These are phyloP conservation scores for Perca fluviatilis DNA, from an alignment of 2,113 vertebrate species.

Conservation along the genomic window DNA sequence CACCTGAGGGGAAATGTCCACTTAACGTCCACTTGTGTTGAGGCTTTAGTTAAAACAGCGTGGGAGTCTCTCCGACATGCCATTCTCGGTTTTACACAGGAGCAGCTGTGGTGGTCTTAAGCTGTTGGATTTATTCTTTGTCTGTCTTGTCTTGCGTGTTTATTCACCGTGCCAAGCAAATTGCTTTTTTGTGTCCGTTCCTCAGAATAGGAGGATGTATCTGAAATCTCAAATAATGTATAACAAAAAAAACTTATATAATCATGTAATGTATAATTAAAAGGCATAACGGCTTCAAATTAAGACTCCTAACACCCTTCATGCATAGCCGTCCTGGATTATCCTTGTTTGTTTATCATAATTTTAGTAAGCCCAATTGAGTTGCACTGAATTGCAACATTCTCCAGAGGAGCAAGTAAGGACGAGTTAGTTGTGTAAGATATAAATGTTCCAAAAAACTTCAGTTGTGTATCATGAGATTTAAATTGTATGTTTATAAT, in stretches of 20 bases:
- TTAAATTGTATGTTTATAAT: constrained; percentile 1
- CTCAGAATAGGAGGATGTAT: constrained; percentile 15
- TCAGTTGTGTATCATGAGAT: neutral
- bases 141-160: neutral
- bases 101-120: constrained; percentile 10
- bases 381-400: constrained; percentile 39
- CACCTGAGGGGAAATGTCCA: constrained; percentile 53
- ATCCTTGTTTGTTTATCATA: constrained; percentile 30
- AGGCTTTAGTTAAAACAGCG: constrained; percentile 30
- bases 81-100: constrained; percentile 25
- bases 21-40: constrained; percentile 45
- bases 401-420: neutral
- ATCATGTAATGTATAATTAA: constrained; percentile 39
- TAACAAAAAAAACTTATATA: neutral
- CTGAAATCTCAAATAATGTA: constrained; percentile 6
- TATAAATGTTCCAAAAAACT: constrained; percentile 8
- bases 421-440: neutral
- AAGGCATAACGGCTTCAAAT: constrained; percentile 9
- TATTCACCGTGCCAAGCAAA: neutral
- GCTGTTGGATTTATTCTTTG: neutral
- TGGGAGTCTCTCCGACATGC: constrained; percentile 32
- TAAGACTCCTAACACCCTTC: neutral
- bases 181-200: constrained; percentile 8
- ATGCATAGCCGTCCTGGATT: constrained; percentile 17
- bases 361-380: constrained; percentile 1